Evolutionary conservation across 1,140 invertebrate genomes (phyloP).

Genomic region (Andrena cerasifolii): DNA sequence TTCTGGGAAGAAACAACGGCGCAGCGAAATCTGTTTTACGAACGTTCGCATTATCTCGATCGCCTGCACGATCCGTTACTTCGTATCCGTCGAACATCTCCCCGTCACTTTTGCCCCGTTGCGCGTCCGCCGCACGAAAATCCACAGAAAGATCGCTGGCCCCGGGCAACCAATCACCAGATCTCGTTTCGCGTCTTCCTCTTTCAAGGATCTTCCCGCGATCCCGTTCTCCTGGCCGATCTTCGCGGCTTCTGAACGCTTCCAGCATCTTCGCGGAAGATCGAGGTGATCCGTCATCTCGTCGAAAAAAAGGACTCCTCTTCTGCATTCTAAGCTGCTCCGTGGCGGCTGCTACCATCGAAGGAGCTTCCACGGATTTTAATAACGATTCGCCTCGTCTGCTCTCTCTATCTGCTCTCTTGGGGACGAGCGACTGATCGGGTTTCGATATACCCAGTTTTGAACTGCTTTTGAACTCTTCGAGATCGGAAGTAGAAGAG

Average conservation of each 20-base stretch:
- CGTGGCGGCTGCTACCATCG: background rate
- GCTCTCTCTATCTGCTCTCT: background rate
- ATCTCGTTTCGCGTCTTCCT: slow-evolving; percentile 7
- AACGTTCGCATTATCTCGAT: background rate
- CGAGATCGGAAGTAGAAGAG: too few species aligned
- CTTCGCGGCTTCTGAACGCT: slow-evolving; percentile 33
- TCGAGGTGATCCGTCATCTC: slow-evolving; percentile 8
- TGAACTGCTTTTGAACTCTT: too few species aligned
- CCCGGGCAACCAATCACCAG: slow-evolving; percentile 34
- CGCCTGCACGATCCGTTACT: background rate
- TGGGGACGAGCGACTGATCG: too few species aligned
- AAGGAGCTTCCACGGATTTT: background rate
- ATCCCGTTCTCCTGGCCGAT: slow-evolving; percentile 33
- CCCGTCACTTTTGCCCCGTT: background rate
- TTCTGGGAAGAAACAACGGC: slow-evolving; percentile 11
- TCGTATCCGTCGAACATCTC: slow-evolving; percentile 4
- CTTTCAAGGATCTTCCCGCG: slow-evolving; percentile 20
- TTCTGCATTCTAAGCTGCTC: slow-evolving; percentile 32
- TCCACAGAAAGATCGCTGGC: slow-evolving; percentile 11
- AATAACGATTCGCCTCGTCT: background rate
- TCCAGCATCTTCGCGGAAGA: slow-evolving; percentile 45
- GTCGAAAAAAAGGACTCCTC: slow-evolving; percentile 38
- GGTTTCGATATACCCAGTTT: too few species aligned
- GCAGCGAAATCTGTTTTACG: too few species aligned
- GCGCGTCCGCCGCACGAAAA: slow-evolving; percentile 18